Percentiles rank a stretch among this genome's conserved stretches.
Evolutionary conservation across 2,888 invertebrate genomes (phyloP).

Genomic region (Gisinianus flammeolus): DNA sequence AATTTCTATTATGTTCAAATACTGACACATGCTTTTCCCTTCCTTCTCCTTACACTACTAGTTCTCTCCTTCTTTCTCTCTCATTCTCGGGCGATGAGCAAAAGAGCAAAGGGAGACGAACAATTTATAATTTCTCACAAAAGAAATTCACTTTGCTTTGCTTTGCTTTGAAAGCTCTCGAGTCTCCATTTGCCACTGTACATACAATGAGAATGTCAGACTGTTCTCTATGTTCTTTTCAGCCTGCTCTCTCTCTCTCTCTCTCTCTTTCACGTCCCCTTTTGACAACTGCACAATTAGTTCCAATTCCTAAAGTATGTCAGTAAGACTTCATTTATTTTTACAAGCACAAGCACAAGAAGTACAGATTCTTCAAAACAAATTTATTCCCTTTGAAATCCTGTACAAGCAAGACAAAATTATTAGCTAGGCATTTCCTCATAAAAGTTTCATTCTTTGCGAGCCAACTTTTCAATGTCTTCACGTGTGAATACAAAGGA

Average conservation of each 20-base stretch:
- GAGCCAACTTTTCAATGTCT: too few relatives aligned
- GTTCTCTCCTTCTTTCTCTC: neutral
- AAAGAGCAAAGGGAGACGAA: neutral
- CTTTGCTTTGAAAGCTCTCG: neutral
- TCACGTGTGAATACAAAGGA: too few relatives aligned
- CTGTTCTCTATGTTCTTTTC: too few relatives aligned
- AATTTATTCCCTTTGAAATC: neutral
- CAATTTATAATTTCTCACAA: neutral
- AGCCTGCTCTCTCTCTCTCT: constrained; percentile 5
- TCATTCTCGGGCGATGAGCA: neutral
- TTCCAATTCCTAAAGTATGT: neutral
- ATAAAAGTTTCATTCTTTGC: too few relatives aligned
- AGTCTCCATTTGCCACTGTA: neutral
- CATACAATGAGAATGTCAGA: neutral
- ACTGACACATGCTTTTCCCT: neutral
- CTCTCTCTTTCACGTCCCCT: neutral
- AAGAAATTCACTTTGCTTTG: neutral
- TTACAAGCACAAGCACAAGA: neutral
- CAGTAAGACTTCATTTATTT: neutral
- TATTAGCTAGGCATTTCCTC: too few relatives aligned
- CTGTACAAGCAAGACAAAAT: too few relatives aligned
- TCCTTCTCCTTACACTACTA: neutral
- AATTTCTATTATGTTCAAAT: neutral
- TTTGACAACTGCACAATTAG: neutral
- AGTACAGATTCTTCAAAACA: neutral